These are phyloP conservation scores for Anser cygnoides DNA, from an alignment of 2,113 vertebrate species.

Conservation along the genomic window DNA sequence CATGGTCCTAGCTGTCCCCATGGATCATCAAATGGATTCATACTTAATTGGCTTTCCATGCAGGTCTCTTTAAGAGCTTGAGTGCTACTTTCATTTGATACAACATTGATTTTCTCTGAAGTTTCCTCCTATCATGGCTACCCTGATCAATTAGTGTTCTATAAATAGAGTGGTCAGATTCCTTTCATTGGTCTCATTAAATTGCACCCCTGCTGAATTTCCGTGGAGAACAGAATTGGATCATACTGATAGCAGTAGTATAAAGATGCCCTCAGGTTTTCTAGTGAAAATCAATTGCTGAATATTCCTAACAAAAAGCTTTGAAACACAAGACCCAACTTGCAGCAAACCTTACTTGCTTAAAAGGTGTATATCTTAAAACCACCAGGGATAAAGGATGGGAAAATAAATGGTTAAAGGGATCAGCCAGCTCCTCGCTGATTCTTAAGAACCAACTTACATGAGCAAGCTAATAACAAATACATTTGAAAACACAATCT, in stretches of 20 bases:
- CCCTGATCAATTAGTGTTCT: constrained; percentile 70
- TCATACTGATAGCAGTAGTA: neutral
- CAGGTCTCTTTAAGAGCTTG: constrained; percentile 25
- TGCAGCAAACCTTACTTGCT: neutral
- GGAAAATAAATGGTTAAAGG: neutral
- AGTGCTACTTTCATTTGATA: constrained; percentile 58
- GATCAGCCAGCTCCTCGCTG: neutral
- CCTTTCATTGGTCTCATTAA: constrained; percentile 55
- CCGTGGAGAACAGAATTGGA: neutral
- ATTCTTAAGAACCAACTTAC: neutral
- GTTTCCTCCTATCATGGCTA: constrained; percentile 53
- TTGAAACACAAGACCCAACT: neutral
- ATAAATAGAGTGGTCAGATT: constrained; percentile 49
- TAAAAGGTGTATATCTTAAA: neutral
- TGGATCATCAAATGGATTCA: constrained; percentile 37
- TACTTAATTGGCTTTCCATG: constrained; percentile 59
- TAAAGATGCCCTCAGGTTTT: neutral
- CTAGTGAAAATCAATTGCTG: constrained; percentile 49
- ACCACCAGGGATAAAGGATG: neutral
- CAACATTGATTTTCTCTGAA: constrained; percentile 69
- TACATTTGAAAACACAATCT: neutral
- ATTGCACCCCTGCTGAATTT: constrained; percentile 52
- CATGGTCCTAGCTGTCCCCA: neutral
- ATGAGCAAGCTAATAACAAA: neutral
- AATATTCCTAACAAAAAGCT: constrained; percentile 35